Conservation (phyloP, 1,140 invertebrate species). For the Hylyphantes graminicola region DNA sequence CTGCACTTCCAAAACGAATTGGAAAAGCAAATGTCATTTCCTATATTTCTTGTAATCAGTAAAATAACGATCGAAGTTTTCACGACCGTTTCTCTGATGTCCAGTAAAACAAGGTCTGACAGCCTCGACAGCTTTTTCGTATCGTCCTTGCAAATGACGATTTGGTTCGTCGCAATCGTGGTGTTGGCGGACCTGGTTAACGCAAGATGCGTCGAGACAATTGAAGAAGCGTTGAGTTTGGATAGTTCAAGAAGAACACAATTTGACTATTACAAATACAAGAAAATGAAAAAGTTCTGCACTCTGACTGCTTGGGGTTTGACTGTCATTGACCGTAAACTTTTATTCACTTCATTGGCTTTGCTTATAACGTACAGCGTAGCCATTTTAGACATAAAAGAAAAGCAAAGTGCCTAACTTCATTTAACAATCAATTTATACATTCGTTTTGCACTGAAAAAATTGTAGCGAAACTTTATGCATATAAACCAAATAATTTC, state of each 20-base stretch:
- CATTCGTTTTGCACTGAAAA: too few relatives aligned
- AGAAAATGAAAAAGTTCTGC: slow-evolving; percentile 12
- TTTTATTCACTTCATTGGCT: neutral
- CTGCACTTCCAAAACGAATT: too few relatives aligned
- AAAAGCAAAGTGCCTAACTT: too few relatives aligned
- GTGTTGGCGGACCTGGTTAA: neutral
- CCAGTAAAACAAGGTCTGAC: neutral
- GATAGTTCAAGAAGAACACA: too few relatives aligned
- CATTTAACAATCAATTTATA: too few relatives aligned
- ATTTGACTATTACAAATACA: slow-evolving; percentile 3
- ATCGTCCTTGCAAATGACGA: neutral
- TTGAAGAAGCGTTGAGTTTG: neutral
- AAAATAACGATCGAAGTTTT: neutral
- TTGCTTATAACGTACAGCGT: neutral
- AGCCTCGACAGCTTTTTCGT: neutral
- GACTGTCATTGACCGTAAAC: neutral
- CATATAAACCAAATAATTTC: too few relatives aligned
- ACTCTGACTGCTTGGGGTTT: slow-evolving; percentile 5
- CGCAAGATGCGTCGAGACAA: neutral
- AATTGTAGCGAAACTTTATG: too few relatives aligned
- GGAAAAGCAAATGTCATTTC: neutral
- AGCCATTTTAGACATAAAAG: slow-evolving; percentile 15
- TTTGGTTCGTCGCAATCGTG: slow-evolving; percentile 11
- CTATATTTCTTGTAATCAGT: slow-evolving; percentile 1
- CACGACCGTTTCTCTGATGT: neutral